A percentile compares a stretch with the other conserved stretches of the same genome.
These are phyloP conservation scores for Crotophaga sulcirostris DNA, from an alignment of 2,113 vertebrate genomes.

Conservation along the genomic window DNA sequence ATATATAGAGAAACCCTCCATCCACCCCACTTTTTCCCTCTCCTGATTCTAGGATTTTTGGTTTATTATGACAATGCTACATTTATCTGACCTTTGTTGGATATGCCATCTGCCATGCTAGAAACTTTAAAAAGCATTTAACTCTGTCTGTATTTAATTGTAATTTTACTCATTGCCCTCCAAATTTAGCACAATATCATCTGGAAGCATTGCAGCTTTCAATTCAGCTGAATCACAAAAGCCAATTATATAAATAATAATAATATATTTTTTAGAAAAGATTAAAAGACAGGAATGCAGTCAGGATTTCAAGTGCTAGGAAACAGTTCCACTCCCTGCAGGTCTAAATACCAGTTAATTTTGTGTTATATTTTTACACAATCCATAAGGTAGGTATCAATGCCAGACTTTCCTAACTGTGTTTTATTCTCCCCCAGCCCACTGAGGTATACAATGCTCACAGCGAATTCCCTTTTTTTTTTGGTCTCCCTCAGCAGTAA, in stretches of 20 bases:
- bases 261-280: background rate
- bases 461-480: constrained; percentile 18
- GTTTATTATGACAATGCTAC: background rate
- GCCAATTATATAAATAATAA: background rate
- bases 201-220: background rate
- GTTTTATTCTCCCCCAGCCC: background rate
- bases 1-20: background rate
- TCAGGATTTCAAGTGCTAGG: background rate
- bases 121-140: constrained; percentile 32
- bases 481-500: constrained; percentile 47
- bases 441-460: constrained; percentile 22
- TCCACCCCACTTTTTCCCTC: background rate
- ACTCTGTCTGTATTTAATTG: constrained; percentile 22
- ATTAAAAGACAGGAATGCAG: background rate
- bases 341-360: background rate
- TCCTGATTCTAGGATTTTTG: background rate
- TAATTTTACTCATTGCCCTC: constrained; percentile 25
- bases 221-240: constrained; percentile 24
- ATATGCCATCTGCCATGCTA: constrained; percentile 18
- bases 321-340: background rate
- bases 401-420: background rate
- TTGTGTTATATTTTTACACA: background rate
- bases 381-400: background rate
- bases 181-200: constrained; percentile 5
- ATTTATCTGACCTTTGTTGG: constrained; percentile 41